Evolutionary conservation across 2,888 invertebrate species (phyloP).

Genomic region (Phengaris alcon): DNA sequence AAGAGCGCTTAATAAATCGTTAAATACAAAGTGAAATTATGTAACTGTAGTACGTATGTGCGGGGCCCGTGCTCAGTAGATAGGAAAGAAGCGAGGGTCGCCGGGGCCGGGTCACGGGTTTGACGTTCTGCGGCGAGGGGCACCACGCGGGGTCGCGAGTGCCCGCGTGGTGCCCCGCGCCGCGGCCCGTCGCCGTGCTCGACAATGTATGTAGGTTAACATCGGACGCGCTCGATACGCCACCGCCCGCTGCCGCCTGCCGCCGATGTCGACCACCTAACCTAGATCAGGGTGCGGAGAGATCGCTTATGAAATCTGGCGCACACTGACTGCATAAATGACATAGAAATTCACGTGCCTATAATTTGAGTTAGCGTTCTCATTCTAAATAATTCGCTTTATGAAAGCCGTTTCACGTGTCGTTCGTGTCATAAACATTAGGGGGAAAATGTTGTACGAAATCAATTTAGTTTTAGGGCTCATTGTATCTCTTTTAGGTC

Average conservation of each 20-base stretch:
- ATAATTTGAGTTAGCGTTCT: constrained; percentile 39
- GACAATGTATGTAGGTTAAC: constrained; percentile 74
- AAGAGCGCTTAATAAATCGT: not conserved
- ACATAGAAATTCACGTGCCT: constrained; percentile 61
- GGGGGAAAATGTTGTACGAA: not conserved
- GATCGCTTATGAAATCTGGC: constrained; percentile 79
- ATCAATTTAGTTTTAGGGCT: constrained; percentile 16
- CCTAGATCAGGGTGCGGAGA: constrained; percentile 79
- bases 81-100: constrained; percentile 33
- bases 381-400: constrained; percentile 29
- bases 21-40: constrained; percentile 13
- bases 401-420: constrained; percentile 30
- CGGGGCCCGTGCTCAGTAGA: constrained; percentile 26
- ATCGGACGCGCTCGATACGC: constrained; percentile 78
- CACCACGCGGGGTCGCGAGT: constrained; percentile 72
- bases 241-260: constrained; percentile 44
- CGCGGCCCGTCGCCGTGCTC: constrained; percentile 50
- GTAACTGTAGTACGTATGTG: constrained; percentile 30
- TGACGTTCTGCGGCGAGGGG: constrained; percentile 62
- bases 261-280: constrained; percentile 75
- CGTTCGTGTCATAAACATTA: constrained; percentile 28
- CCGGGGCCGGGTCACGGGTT: constrained; percentile 63
- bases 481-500: constrained; percentile 17
- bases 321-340: constrained; percentile 70
- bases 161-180: constrained; percentile 52